Evolutionary conservation across 1,140 invertebrate species (phyloP).

Genomic region (Formica exsecta): DNA sequence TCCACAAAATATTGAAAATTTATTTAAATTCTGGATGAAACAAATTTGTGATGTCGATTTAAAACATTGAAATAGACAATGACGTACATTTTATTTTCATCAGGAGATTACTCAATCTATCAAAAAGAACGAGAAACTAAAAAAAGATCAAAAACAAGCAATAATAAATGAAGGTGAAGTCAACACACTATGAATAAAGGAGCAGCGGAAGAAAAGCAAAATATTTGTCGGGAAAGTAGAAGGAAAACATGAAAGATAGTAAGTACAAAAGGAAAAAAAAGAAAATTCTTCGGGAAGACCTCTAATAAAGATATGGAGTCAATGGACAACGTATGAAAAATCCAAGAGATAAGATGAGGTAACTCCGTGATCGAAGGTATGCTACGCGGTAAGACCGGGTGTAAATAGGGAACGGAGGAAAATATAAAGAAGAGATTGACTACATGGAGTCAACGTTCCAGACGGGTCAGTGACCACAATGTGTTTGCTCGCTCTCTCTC

Average conservation of each 20-base stretch:
- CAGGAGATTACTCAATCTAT: neutral
- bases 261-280: neutral
- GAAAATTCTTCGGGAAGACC: neutral
- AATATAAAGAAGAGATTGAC: constrained; percentile 83
- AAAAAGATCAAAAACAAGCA: neutral
- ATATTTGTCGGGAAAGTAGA: neutral
- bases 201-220: neutral
- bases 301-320: neutral
- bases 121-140: neutral
- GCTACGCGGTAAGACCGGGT: constrained; percentile 73
- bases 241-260: neutral
- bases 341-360: constrained; percentile 70
- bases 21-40: no score
- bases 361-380: constrained; percentile 77
- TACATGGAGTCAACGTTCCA: constrained; percentile 87
- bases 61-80: neutral
- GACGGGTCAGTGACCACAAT: constrained; percentile 86
- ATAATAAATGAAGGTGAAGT: constrained; percentile 1
- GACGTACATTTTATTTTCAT: neutral
- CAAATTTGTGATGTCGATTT: neutral
- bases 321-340: no score
- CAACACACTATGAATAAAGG: neutral
- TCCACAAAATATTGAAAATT: no score
- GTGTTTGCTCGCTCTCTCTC: constrained; percentile 65
- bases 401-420: constrained; percentile 77